Percentiles rank a stretch among this genome's conserved stretches.
Evolutionary conservation across 2,797 vertebrate species (phyloP).

Genomic region (Sebastes wilsoni): DNA sequence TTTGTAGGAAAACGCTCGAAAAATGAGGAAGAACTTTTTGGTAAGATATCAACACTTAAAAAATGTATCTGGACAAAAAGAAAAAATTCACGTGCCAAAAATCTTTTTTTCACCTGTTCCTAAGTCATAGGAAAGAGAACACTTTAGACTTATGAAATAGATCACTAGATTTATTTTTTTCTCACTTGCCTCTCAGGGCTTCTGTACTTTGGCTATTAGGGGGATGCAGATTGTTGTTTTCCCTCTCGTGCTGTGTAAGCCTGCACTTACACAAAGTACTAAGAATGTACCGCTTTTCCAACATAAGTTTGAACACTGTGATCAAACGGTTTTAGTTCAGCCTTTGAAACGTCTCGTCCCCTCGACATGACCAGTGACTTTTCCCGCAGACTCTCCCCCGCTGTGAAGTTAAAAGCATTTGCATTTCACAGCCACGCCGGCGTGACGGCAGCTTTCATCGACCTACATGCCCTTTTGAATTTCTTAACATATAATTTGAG

Average conservation of each 20-base stretch:
- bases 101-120: not conserved
- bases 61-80: too few relatives aligned
- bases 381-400: constrained; percentile 35
- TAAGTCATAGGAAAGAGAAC: not conserved
- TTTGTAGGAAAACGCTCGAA: too few relatives aligned
- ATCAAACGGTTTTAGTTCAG: constrained; percentile 12
- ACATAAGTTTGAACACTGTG: not conserved
- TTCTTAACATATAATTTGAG: constrained; percentile 62
- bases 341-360: constrained; percentile 5
- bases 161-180: not conserved
- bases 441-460: constrained; percentile 58
- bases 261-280: not conserved
- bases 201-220: not conserved
- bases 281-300: not conserved
- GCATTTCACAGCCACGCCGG: constrained; percentile 46
- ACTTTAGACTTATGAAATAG: not conserved
- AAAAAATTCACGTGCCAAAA: not conserved
- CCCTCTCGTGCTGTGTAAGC: not conserved
- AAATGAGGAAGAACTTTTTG: too few relatives aligned
- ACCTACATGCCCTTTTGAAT: constrained; percentile 54
- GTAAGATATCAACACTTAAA: too few relatives aligned
- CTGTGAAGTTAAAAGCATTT: constrained; percentile 70
- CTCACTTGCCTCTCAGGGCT: not conserved
- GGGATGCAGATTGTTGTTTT: constrained; percentile 1
- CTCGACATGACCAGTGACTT: constrained; percentile 40